Evolutionary conservation across 2,888 invertebrate genomes (phyloP), one percentile per base, ranked within the genome.

Genomic region (Hemithea aestivaria): DNA sequence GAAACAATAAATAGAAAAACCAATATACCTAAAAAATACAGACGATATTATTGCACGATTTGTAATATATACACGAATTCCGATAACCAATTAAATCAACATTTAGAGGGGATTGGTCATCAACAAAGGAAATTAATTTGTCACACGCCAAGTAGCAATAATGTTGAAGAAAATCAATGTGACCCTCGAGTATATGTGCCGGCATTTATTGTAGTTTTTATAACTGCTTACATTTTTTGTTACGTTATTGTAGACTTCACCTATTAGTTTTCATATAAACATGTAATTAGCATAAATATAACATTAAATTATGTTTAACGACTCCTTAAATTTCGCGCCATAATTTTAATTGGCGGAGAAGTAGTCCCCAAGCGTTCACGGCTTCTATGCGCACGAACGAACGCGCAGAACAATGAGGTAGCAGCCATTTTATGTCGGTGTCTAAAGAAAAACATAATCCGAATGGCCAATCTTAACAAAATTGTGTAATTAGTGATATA

Each of bases 351-450:
- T 85, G 87, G 85, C 75, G 82, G 87, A 85, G 80, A 80, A 77
- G 78, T 78, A 83, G 82, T 85, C 81, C 87, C 87, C 87, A 87
- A 88, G 87, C 87, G 85, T 82, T 87, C 83, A 77, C 81, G 87
- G 87, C 87, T 87, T 88, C 82, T 87, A 82, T 87, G 87, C 87
- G 87, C 87, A 87, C 85, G 85, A 85, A 83, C 87, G 83, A 87
- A 76, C 87, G 87, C 87, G 87, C 87, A 88, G 85, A 85, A 87
- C 87, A 87, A 87, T 87, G 87, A 87, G 87, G 84, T 85, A 87
- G 85, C 87, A 84, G 87, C 87, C 87, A 88, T 88, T 87, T 88
- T 88, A 88, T 87, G 78, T 87, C 84, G 84, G 85, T 87, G 87
- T 79, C 80, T 80, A 85, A 53, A 85, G 84, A 85, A 87, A 87